phyloP scores from a whole-genome alignment of 2,113 vertebrate species.

The Australoheros scitulus region DNA sequence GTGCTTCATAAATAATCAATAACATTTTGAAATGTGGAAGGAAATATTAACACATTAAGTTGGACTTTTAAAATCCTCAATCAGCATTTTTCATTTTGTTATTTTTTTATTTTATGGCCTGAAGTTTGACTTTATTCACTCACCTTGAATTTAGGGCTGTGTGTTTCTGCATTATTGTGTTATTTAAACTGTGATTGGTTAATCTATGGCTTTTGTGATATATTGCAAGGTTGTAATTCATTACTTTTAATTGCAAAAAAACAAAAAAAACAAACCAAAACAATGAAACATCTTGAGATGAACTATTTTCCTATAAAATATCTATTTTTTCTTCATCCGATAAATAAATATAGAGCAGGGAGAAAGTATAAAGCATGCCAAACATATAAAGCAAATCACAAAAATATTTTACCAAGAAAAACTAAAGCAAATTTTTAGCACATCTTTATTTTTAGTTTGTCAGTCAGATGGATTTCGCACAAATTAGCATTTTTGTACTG shows the following conservation, averaged over 20 bases:
- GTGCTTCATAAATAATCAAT: background rate
- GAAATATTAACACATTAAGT: too few species aligned
- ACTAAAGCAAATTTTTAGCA: background rate
- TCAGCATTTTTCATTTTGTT: background rate
- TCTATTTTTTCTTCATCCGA: rapidly evolving
- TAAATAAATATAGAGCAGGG: background rate
- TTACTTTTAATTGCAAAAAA: background rate
- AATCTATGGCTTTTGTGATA: background rate
- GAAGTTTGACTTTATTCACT: too few species aligned
- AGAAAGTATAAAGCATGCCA: background rate
- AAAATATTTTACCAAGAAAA: background rate
- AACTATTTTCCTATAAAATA: background rate
- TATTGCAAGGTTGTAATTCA: background rate
- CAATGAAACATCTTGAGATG: background rate
- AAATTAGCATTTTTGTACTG: background rate
- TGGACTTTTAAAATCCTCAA: background rate
- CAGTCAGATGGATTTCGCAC: background rate
- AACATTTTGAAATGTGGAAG: background rate
- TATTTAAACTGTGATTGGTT: background rate
- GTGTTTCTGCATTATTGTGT: too few species aligned
- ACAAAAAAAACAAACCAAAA: background rate
- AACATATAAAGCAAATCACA: background rate
- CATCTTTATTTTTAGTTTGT: background rate
- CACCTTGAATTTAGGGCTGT: too few species aligned
- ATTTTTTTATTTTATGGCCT: background rate